These are phyloP conservation scores for Drosophila arawakana DNA, from an alignment of 1,140 invertebrate species.

Conservation along the genomic window DNA sequence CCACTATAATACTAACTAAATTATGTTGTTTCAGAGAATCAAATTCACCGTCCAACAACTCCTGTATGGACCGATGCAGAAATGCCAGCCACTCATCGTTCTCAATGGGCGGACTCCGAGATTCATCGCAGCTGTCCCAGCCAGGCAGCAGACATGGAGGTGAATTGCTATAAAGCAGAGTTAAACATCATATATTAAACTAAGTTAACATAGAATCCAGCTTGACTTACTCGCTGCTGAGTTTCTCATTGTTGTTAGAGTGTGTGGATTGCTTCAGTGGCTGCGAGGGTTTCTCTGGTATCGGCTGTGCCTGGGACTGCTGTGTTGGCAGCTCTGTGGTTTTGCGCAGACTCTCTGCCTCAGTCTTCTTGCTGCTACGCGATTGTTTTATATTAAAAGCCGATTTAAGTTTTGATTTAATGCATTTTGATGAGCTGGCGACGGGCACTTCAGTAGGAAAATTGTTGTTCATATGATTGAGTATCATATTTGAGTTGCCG, in stretches of 20 bases:
- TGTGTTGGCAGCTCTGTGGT: conserved; percentile 61
- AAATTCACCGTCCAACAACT: conserved; percentile 90
- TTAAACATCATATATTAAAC: not conserved
- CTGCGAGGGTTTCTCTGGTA: conserved; percentile 71
- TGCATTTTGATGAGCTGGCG: conserved; percentile 15
- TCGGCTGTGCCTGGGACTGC: conserved; percentile 23
- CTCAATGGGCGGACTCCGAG: conserved; percentile 88
- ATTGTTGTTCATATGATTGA: conserved; percentile 87
- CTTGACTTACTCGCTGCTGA: conserved; percentile 70
- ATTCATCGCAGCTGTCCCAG: conserved; percentile 84
- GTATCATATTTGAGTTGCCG: conserved; percentile 86
- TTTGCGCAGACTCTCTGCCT: conserved; percentile 55
- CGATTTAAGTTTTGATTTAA: conserved; percentile 32
- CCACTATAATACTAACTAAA: conserved; percentile 90
- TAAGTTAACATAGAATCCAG: not conserved
- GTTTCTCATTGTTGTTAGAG: conserved; percentile 80
- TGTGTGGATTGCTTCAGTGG: conserved; percentile 64
- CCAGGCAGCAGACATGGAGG: conserved; percentile 81
- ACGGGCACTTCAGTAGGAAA: conserved; percentile 80
- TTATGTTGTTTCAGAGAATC: conserved; percentile 89
- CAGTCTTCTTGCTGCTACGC: conserved; percentile 81
- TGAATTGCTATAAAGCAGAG: conserved; percentile 57
- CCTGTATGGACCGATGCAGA: conserved; percentile 88
- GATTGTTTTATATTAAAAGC: conserved; percentile 50
- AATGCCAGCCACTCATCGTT: conserved; percentile 93